These are phyloP conservation scores for Ditula angustiorana DNA, from an alignment of 2,888 invertebrate genomes.

Conservation along the genomic window DNA sequence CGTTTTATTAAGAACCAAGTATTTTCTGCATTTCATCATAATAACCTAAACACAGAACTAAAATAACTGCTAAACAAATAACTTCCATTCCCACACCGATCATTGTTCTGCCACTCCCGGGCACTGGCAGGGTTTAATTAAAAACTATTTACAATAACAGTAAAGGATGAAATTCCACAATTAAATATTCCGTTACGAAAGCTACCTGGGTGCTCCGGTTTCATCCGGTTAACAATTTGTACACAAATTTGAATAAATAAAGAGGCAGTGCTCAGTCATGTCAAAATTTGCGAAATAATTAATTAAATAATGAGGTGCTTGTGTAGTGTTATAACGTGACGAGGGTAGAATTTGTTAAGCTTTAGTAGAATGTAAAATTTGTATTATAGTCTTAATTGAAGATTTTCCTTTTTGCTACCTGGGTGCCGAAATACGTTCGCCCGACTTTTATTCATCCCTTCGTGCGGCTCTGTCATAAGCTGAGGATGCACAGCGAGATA, in stretches of 20 bases:
- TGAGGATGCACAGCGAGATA: too few relatives aligned
- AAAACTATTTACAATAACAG: neutral
- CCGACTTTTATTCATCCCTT: too few relatives aligned
- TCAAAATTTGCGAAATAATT: constrained; percentile 2
- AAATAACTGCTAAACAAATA: neutral
- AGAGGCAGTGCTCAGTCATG: constrained; percentile 7
- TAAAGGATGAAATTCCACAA: neutral
- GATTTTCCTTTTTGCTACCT: neutral
- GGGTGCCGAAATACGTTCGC: neutral
- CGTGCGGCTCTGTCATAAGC: too few relatives aligned
- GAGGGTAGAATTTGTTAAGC: constrained; percentile 10
- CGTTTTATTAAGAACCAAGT: too few relatives aligned
- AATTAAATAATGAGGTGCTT: constrained; percentile 18
- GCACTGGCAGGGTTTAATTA: neutral
- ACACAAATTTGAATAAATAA: constrained; percentile 7
- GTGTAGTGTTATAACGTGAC: constrained; percentile 5
- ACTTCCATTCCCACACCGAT: neutral
- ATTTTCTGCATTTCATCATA: neutral
- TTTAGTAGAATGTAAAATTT: neutral
- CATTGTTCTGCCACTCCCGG: neutral
- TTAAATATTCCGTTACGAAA: constrained; percentile 9
- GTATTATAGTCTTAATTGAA: neutral
- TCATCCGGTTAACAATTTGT: constrained; percentile 12
- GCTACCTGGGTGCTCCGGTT: neutral
- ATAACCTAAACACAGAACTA: neutral